Percentiles rank a stretch among this genome's conserved stretches.
phyloP scores from a whole-genome alignment of 2,888 invertebrate genomes.

The Andrena bucephala region DNA sequence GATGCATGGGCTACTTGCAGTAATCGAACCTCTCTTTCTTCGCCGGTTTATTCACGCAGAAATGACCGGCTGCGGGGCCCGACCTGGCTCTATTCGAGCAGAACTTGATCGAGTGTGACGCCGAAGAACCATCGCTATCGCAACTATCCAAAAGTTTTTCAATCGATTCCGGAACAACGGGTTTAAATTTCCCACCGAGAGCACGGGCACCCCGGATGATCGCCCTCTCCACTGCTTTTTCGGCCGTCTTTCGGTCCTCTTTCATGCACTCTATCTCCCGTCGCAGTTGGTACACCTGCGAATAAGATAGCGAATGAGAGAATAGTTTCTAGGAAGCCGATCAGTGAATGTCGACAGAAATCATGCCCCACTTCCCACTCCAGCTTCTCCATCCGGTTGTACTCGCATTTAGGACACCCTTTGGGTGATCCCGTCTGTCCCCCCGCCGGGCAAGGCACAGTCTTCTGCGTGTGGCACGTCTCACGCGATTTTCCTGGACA shows the following conservation, averaged over 20 bases:
- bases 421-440: conserved; percentile 18
- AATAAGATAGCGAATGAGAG: not conserved
- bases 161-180: conserved; percentile 58
- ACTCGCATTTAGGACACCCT: conserved; percentile 55
- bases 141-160: conserved; percentile 53
- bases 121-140: conserved; percentile 26
- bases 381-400: conserved; percentile 64
- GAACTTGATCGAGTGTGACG: conserved; percentile 7
- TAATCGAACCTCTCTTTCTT: conserved; percentile 9
- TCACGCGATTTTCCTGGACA: not conserved
- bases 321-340: no score
- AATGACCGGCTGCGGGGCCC: not conserved
- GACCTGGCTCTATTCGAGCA: not conserved
- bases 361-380: conserved; percentile 66
- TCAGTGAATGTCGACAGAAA: not conserved
- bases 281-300: conserved; percentile 48
- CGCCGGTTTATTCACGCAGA: conserved; percentile 2
- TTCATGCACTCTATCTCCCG: conserved; percentile 53
- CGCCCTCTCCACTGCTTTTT: conserved; percentile 66
- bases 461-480: not conserved
- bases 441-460: conserved; percentile 3
- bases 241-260: conserved; percentile 59
- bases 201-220: conserved; percentile 66
- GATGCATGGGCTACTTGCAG: conserved; percentile 13
- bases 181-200: conserved; percentile 66